Evolutionary conservation across 2,797 vertebrate genomes (phyloP).

Genomic region (Notolepis coatsorum): DNA sequence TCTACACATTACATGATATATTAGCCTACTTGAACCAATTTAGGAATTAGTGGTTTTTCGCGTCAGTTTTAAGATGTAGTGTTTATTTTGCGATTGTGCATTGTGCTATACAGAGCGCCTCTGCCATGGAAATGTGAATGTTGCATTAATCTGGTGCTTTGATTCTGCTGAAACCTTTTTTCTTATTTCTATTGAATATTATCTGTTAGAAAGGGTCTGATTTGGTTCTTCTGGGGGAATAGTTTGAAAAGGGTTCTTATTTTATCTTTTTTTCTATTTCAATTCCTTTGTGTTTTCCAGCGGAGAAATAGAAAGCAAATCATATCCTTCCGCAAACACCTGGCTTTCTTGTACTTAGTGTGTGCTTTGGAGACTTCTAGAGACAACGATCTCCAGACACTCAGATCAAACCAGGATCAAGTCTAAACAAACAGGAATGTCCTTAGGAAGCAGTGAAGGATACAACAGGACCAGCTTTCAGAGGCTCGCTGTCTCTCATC

Average conservation of each 20-base stretch:
- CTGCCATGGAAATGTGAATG: no score
- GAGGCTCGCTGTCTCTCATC: conserved; percentile 2
- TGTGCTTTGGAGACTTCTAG: conserved; percentile 33
- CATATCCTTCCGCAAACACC: conserved; percentile 55
- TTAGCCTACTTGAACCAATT: no score
- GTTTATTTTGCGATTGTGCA: no score
- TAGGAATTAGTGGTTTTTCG: no score
- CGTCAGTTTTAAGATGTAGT: no score
- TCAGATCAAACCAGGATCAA: conserved; percentile 8
- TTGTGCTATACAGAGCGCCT: no score
- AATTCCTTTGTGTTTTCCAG: conserved; percentile 35
- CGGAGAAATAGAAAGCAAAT: conserved; percentile 51
- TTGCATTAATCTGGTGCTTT: no score
- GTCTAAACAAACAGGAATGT: conserved; percentile 39
- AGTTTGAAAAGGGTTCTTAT: background rate
- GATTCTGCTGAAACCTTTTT: no score
- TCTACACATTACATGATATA: no score
- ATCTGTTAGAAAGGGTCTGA: background rate
- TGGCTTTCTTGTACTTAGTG: conserved; percentile 61
- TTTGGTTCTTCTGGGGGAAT: background rate
- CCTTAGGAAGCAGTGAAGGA: conserved; percentile 29
- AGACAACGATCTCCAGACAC: conserved; percentile 29
- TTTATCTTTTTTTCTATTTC: background rate
- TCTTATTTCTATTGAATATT: no score
- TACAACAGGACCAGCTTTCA: conserved; percentile 26